Percentiles rank a stretch among this genome's conserved stretches.
These are phyloP conservation scores for Drosophila sp. DNA, from an alignment of 1,140 invertebrate genomes.

Conservation along the genomic window DNA sequence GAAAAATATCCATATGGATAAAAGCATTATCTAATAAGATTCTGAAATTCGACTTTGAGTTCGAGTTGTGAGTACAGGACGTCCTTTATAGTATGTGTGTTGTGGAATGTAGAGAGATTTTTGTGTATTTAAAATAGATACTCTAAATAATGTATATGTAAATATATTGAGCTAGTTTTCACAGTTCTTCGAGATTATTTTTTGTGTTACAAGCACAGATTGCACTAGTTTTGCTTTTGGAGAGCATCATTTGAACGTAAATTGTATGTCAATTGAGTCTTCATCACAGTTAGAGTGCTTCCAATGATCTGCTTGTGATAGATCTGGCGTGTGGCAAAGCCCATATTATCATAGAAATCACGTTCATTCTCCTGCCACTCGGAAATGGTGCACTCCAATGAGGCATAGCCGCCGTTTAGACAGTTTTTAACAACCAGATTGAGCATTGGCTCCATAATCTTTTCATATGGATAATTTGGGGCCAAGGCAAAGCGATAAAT, in stretches of 20 bases:
- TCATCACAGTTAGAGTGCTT: conserved; percentile 75
- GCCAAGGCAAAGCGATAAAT: conserved; percentile 79
- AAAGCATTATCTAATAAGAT: conserved; percentile 46
- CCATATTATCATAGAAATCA: conserved; percentile 72
- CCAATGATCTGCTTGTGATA: conserved; percentile 82
- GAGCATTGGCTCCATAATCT: conserved; percentile 77
- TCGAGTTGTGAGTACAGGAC: conserved; percentile 7
- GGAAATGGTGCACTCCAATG: conserved; percentile 73
- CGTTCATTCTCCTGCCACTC: conserved; percentile 79
- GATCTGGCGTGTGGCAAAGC: conserved; percentile 76
- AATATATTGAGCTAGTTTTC: conserved; percentile 58
- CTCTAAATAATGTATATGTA: conserved; percentile 10
- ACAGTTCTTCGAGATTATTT: conserved; percentile 50
- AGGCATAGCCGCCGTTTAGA: conserved; percentile 55
- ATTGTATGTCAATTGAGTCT: conserved; percentile 70
- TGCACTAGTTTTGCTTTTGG: conserved; percentile 65
- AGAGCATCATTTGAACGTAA: conserved; percentile 55
- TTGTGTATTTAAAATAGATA: conserved; percentile 34
- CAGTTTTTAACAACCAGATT: conserved; percentile 63
- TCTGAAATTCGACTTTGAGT: conserved; percentile 40
- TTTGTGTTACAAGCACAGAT: conserved; percentile 1
- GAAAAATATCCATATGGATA: conserved; percentile 48
- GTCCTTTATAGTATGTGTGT: conserved; percentile 14
- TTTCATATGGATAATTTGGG: conserved; percentile 67
- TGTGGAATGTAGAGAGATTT: conserved; percentile 48